phyloP scores from a whole-genome alignment of 2,797 vertebrate species.

The Typhlichthys subterraneus region DNA sequence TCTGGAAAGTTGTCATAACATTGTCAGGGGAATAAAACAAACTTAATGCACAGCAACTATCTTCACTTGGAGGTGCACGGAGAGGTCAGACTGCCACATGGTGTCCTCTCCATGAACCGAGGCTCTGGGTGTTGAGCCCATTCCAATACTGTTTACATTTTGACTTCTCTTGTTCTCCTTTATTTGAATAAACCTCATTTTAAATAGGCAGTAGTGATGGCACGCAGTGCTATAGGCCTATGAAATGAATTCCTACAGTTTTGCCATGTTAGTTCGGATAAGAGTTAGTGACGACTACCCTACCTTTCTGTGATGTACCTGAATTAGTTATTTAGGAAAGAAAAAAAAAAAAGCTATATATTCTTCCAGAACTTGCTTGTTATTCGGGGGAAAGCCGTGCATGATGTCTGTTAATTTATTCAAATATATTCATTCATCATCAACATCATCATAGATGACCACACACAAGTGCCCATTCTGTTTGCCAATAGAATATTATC shows the following conservation, averaged over 20 bases:
- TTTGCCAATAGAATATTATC: too few relatives aligned
- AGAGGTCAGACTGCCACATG: conserved; percentile 9
- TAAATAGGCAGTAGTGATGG: too few relatives aligned
- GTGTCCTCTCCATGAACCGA: conserved; percentile 56
- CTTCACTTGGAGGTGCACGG: conserved; percentile 38
- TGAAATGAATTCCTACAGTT: conserved; percentile 22
- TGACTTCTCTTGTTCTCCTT: conserved; percentile 26
- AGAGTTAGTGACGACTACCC: background rate
- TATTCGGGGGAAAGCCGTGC: too few relatives aligned
- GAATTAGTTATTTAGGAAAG: too few relatives aligned
- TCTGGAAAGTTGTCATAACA: conserved; percentile 61
- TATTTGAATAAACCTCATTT: background rate
- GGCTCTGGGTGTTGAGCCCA: conserved; percentile 20
- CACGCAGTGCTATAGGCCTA: too few relatives aligned
- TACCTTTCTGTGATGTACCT: too few relatives aligned
- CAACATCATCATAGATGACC: too few relatives aligned
- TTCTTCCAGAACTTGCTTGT: too few relatives aligned
- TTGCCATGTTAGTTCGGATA: background rate
- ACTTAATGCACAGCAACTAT: conserved; percentile 56
- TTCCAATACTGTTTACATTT: conserved; percentile 15
- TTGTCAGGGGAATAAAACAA: conserved; percentile 51
- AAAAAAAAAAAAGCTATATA: too few relatives aligned
- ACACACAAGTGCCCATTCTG: too few relatives aligned
- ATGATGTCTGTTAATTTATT: too few relatives aligned
- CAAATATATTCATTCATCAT: too few relatives aligned